These are phyloP conservation scores for Halcyon malimbica DNA, from an alignment of 2,113 vertebrate species.

Conservation along the genomic window DNA sequence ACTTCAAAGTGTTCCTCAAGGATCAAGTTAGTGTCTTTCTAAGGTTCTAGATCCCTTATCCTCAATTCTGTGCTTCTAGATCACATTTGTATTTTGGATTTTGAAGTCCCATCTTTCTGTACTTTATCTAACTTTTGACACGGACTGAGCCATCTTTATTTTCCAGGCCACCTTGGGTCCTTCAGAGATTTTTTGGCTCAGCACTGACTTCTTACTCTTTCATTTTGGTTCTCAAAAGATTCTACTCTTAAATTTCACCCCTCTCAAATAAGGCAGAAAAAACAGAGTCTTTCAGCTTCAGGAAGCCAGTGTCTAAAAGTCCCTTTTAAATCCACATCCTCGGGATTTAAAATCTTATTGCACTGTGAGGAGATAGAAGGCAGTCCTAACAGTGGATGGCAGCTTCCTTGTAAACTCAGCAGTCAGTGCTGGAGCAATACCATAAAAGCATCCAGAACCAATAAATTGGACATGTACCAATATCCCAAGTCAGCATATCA, in stretches of 20 bases:
- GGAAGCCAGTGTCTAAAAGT: background rate
- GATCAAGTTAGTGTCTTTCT: fast-evolving
- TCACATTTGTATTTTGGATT: background rate
- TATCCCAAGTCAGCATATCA: too few species aligned
- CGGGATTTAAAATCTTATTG: background rate
- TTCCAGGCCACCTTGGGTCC: background rate
- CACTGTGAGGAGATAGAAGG: background rate
- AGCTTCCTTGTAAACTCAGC: background rate
- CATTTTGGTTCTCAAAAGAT: background rate
- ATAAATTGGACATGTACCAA: background rate
- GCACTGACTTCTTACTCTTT: background rate
- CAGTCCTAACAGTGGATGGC: background rate
- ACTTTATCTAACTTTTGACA: background rate
- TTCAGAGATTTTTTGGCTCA: background rate
- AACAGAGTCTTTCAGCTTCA: background rate
- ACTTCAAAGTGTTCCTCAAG: background rate
- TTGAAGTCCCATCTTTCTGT: background rate
- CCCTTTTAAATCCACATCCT: background rate
- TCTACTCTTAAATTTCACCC: background rate
- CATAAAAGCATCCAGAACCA: background rate
- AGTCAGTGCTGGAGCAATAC: background rate
- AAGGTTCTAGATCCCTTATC: background rate
- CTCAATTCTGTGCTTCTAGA: background rate
- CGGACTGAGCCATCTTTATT: background rate
- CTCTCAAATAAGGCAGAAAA: background rate